phyloP scores from a whole-genome alignment of 2,888 invertebrate genomes.

The Ctenicera cuprea region DNA sequence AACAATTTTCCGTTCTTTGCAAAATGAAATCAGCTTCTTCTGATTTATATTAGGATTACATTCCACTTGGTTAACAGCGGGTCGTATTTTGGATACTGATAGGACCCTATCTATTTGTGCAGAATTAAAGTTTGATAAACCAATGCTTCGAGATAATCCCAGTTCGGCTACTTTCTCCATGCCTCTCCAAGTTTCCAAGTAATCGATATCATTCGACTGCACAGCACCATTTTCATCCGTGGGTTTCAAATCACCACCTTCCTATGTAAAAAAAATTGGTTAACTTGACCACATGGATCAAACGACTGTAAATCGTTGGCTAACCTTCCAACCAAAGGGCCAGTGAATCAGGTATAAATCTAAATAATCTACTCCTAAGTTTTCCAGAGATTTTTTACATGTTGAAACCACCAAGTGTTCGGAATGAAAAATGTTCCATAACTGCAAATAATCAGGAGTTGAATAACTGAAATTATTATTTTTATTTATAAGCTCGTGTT shows the following conservation, averaged over 20 bases:
- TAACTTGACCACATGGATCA: neutral
- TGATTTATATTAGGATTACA: conserved; percentile 81
- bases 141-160: conserved; percentile 81
- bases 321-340: conserved; percentile 67
- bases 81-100: conserved; percentile 75
- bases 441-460: conserved; percentile 69
- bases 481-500: too few species aligned
- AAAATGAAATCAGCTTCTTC: conserved; percentile 79
- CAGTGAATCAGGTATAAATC: conserved; percentile 77
- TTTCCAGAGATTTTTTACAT: conserved; percentile 70
- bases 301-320: conserved; percentile 25
- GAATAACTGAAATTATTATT: too few species aligned
- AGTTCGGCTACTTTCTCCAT: conserved; percentile 80
- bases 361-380: conserved; percentile 74
- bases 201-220: conserved; percentile 73
- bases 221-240: conserved; percentile 53
- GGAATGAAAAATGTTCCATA: conserved; percentile 93
- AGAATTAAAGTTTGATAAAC: conserved; percentile 85
- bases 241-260: conserved; percentile 51
- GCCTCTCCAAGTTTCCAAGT: conserved; percentile 80
- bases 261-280: neutral
- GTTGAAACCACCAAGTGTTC: conserved; percentile 74
- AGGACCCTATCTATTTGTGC: conserved; percentile 80
- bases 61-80: conserved; percentile 80
- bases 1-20: conserved; percentile 78